phyloP scores from a whole-genome alignment of 2,113 vertebrate species.

The Holacanthus passer region DNA sequence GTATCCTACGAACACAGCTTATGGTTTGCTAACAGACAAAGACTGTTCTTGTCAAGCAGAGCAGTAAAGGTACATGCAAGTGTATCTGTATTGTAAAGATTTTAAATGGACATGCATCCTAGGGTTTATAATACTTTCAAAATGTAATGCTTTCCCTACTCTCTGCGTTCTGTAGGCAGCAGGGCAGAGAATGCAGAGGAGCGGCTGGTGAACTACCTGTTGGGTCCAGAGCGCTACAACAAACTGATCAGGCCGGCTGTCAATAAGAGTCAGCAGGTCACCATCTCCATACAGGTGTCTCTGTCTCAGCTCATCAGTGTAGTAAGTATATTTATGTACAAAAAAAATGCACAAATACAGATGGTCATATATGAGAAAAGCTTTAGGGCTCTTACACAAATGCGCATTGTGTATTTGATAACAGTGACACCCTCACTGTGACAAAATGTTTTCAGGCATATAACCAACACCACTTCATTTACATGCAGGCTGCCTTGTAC shows the following conservation, averaged over 20 bases:
- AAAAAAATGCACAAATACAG: not conserved
- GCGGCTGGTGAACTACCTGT: slow-evolving; percentile 83
- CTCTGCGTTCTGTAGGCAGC: slow-evolving; percentile 63
- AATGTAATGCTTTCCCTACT: not conserved
- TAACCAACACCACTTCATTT: not conserved
- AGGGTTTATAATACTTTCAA: not conserved
- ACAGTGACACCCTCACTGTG: not conserved
- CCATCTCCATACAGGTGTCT: slow-evolving; percentile 86
- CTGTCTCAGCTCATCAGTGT: slow-evolving; percentile 88
- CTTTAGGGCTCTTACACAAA: too few species aligned
- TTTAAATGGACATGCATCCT: not conserved
- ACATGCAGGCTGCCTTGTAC: not conserved
- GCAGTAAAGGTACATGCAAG: not conserved
- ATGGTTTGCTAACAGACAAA: not conserved
- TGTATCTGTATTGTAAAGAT: not conserved
- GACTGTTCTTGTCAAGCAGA: slow-evolving; percentile 6
- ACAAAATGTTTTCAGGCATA: not conserved
- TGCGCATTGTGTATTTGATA: not conserved
- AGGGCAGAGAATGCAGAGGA: slow-evolving; percentile 84
- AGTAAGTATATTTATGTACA: slow-evolving; percentile 64
- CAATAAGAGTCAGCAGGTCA: slow-evolving; percentile 86
- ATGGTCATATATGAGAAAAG: not conserved
- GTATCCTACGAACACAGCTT: not conserved
- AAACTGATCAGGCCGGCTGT: slow-evolving; percentile 86
- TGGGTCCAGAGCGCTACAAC: slow-evolving; percentile 86